Conservation (phyloP, 2,797 vertebrate genomes). For the Balearica regulorum region DNA sequence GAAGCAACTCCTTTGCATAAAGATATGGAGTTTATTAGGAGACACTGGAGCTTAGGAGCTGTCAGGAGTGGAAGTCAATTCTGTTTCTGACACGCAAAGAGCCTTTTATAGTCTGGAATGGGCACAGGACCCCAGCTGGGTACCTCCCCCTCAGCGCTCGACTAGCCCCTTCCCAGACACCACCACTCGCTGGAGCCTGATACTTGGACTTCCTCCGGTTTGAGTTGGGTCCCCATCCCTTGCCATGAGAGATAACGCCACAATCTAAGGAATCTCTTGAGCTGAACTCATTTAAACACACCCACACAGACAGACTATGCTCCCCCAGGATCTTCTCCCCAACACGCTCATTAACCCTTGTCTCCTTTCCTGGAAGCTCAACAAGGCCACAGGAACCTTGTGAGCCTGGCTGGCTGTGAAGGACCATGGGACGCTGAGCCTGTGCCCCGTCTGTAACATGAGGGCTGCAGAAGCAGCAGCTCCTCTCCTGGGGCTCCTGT, state of each 20-base stretch:
- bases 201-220: neutral
- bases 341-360: neutral
- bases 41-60: slow-evolving; percentile 23
- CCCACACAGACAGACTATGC: neutral
- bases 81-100: slow-evolving; percentile 40
- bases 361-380: neutral
- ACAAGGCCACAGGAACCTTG: neutral
- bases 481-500: neutral
- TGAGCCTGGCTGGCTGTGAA: neutral
- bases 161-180: neutral
- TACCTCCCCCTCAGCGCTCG: neutral
- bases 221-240: neutral
- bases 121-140: neutral
- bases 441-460: neutral
- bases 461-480: neutral
- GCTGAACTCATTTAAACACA: neutral
- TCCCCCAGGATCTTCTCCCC: neutral
- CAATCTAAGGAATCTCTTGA: slow-evolving; percentile 1
- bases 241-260: neutral
- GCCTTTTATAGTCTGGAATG: slow-evolving; percentile 58
- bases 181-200: neutral
- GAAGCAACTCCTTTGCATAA: slow-evolving; percentile 42
- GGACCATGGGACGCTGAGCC: neutral
- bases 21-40: slow-evolving; percentile 60
- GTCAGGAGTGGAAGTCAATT: slow-evolving; percentile 30